These are phyloP conservation scores for Falco berigora DNA, from an alignment of 2,797 vertebrate genomes.

Conservation along the genomic window DNA sequence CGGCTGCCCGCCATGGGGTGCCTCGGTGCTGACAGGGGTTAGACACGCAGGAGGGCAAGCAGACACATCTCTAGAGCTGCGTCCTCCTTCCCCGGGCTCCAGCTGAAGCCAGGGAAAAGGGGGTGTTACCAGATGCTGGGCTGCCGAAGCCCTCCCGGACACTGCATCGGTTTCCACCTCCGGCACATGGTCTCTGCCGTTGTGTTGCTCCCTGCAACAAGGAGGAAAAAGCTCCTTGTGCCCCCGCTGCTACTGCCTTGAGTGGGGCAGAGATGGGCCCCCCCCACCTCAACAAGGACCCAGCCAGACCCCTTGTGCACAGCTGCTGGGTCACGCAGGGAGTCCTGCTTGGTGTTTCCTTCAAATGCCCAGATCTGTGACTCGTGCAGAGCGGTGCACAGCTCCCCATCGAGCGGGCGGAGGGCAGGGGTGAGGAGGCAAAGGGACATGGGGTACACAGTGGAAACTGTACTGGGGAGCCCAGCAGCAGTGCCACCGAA, in stretches of 20 bases:
- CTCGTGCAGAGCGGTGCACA: not conserved
- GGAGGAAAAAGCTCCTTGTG: not conserved
- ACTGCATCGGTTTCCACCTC: accelerated
- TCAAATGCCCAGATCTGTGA: not conserved
- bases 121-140: accelerated
- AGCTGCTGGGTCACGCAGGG: not conserved
- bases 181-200: not conserved
- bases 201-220: not conserved
- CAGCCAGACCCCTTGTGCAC: accelerated
- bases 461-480: not conserved
- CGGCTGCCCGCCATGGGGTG: not conserved
- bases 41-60: accelerated
- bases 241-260: not conserved
- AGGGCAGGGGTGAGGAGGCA: not conserved
- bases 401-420: not conserved
- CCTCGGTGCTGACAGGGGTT: not conserved
- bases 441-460: accelerated
- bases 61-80: not conserved
- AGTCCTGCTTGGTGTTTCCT: not conserved
- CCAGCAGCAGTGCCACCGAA: not conserved
- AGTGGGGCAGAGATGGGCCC: not conserved
- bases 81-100: not conserved
- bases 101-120: not conserved
- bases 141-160: not conserved
- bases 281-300: not conserved